Percentiles rank a stretch among this genome's conserved stretches.
These are phyloP conservation scores for Hucho hucho DNA, from an alignment of 2,113 vertebrate species.

Conservation along the genomic window DNA sequence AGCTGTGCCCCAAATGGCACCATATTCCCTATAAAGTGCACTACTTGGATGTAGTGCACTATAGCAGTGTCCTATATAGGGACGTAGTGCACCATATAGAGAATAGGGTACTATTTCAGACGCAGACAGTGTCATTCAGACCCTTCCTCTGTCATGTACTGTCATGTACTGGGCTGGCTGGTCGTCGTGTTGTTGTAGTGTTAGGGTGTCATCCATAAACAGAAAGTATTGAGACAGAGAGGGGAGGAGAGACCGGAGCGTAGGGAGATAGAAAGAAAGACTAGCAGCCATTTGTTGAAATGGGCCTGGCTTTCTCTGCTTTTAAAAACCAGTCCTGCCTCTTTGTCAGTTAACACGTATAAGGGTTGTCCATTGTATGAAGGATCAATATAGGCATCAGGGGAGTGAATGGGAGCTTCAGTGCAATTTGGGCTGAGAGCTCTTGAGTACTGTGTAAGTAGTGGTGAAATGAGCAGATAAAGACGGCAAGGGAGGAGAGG, in stretches of 20 bases:
- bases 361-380: conserved; percentile 38
- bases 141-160: neutral
- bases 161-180: neutral
- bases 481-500: conserved; percentile 17
- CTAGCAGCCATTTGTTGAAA: neutral
- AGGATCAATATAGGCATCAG: conserved; percentile 42
- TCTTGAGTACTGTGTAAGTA: conserved; percentile 37
- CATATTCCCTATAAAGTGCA: no score
- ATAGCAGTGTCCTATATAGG: no score
- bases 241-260: neutral
- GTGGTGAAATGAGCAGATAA: conserved; percentile 36
- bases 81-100: no score
- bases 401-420: conserved; percentile 54
- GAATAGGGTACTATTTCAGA: no score
- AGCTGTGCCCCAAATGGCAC: no score
- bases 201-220: neutral
- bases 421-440: conserved; percentile 51
- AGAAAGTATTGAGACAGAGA: neutral
- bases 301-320: conserved; percentile 3
- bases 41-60: no score
- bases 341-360: conserved; percentile 33
- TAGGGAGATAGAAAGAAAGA: neutral
- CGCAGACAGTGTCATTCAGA: neutral
- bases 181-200: neutral
- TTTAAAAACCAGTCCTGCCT: conserved; percentile 5